Evolutionary conservation across 1,140 invertebrate species (phyloP).

Genomic region (Rhyzopertha dominica): DNA sequence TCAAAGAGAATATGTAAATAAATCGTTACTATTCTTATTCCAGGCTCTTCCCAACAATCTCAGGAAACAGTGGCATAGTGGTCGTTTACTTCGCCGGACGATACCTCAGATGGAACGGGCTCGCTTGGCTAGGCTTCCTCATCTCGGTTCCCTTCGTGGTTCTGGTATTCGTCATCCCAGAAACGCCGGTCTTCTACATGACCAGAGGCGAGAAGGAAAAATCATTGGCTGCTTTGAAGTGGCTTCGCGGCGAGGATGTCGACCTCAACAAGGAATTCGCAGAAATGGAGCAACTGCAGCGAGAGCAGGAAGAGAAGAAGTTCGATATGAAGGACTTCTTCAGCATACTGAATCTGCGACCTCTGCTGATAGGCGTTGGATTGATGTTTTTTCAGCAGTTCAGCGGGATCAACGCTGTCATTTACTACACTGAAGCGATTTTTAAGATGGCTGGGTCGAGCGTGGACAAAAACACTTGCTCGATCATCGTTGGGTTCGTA

Average conservation of each 20-base stretch:
- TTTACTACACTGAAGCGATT: conserved; percentile 69
- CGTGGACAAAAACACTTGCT: conserved; percentile 53
- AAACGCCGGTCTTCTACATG: conserved; percentile 86
- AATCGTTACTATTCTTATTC: too few species aligned
- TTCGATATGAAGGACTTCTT: conserved; percentile 60
- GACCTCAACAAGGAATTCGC: conserved; percentile 72
- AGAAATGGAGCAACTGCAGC: conserved; percentile 69
- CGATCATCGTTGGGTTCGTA: conserved; percentile 71
- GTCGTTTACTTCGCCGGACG: conserved; percentile 69
- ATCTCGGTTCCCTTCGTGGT: conserved; percentile 77
- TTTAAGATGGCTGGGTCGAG: conserved; percentile 53
- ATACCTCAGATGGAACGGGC: conserved; percentile 70
- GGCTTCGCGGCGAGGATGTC: conserved; percentile 78
- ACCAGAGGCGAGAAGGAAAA: conserved; percentile 66
- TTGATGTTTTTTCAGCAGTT: conserved; percentile 81
- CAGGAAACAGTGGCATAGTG: conserved; percentile 85
- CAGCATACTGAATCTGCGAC: conserved; percentile 61
- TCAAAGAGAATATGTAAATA: too few species aligned
- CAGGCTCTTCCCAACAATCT: conserved; percentile 82
- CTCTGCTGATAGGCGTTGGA: conserved; percentile 53
- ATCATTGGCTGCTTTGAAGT: conserved; percentile 68
- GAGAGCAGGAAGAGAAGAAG: conserved; percentile 58
- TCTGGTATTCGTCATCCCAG: conserved; percentile 78
- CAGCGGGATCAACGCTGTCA: conserved; percentile 72
- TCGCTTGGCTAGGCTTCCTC: conserved; percentile 70